Evolutionary conservation across 2,888 invertebrate genomes (phyloP).

Genomic region (Platycheirus albimanus): DNA sequence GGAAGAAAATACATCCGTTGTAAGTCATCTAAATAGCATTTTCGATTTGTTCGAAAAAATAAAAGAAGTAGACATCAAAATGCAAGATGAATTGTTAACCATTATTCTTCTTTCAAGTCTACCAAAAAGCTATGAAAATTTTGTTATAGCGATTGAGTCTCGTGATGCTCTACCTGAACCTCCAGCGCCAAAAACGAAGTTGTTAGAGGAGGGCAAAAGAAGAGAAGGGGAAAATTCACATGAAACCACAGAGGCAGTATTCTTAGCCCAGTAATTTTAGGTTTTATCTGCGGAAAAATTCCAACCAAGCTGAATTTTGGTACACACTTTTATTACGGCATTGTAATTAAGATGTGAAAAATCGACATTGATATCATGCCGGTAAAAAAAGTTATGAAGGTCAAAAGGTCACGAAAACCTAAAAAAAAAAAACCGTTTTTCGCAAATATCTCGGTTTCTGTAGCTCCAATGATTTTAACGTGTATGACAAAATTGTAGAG

Average conservation of each 20-base stretch:
- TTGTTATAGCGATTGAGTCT: slow-evolving; percentile 13
- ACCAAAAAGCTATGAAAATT: slow-evolving; percentile 13
- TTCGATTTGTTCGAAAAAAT: slow-evolving; percentile 7
- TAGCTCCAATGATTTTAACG: too few relatives aligned
- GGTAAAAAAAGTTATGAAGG: too few relatives aligned
- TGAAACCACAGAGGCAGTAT: neutral
- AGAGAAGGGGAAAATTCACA: slow-evolving; percentile 16
- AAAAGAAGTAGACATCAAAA: neutral
- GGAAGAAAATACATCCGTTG: slow-evolving; percentile 7
- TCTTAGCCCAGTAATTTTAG: too few relatives aligned
- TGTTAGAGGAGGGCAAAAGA: slow-evolving; percentile 19
- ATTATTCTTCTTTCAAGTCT: slow-evolving; percentile 1
- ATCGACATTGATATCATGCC: too few relatives aligned
- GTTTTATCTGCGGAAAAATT: too few relatives aligned
- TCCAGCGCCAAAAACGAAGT: slow-evolving; percentile 11
- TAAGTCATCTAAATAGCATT: slow-evolving; percentile 5
- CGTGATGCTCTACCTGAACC: slow-evolving; percentile 16
- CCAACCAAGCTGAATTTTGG: too few relatives aligned
- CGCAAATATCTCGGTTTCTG: too few relatives aligned
- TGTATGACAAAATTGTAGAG: too few relatives aligned
- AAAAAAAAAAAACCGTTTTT: too few relatives aligned
- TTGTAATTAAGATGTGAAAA: too few relatives aligned
- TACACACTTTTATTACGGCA: too few relatives aligned
- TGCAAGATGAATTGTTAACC: neutral
- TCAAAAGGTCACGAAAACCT: too few relatives aligned